Evolutionary conservation across 92 coral and sea anemone genomes (phyloP), one percentile per base, ranked within the genome.

Genomic region (Epizoanthus rinbou): DNA sequence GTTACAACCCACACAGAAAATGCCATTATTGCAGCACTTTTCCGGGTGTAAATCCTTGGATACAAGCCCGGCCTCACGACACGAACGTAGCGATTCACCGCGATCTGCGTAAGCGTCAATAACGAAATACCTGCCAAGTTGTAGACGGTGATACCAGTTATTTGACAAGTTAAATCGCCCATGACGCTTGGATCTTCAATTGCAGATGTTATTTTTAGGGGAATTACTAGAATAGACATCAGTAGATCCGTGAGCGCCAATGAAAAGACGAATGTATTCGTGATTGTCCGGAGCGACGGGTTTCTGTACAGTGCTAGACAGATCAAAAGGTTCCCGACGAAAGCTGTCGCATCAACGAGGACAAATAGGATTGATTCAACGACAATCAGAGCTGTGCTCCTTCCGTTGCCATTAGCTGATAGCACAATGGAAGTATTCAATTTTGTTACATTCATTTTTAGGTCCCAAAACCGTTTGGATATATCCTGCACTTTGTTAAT

Each of bases 221-320:
- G 74, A 22, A 69, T 69, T 17, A 69, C 74, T 6, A 31, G 6
- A 35, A 69, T 9, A 1, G 74, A 69, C 56, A 39, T 37, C 24
- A 69, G 74, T 15, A 69, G 8, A 31, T 69, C 74, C 11, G 53
- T 28, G 1, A 69, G 18, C 5, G 74, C 74, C 53, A 69, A 18
- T 14, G 74, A 69, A 11, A 69, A 18, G 0, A 69, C 11, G 24
- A 69, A 69, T 13, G 13, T 14, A 21, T 17, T 69, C 0, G 74
- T 69, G 74, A n/a, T 69, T 3, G 74, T 69, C 18, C 74, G 74
- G 5, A 69, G 50, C 7, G 22, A 37, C 7, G 22, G 56, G 74
- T 69, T 69, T 39, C 23, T 69, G 74, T 69, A 69, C 56, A 69
- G 8, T 0, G 74, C 56, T 21, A 69, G 24, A 69, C 74, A 69